phyloP scores from a whole-genome alignment of 2,888 invertebrate species.

The Papilio demoleus region DNA sequence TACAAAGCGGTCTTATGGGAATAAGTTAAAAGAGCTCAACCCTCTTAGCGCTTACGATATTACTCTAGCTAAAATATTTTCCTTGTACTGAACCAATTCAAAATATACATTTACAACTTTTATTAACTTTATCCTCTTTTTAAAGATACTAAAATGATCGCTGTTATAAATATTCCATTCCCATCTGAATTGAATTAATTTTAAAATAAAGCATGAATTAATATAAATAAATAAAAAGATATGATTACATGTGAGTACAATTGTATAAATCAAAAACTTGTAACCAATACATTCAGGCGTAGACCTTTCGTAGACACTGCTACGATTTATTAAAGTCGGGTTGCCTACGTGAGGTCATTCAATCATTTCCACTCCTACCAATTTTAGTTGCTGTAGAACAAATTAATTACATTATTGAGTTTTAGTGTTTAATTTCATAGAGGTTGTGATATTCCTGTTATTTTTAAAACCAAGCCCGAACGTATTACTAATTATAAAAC shows the following conservation, averaged over 20 bases:
- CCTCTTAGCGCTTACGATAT: slow-evolving; percentile 37
- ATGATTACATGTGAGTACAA: background rate
- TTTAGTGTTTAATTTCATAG: background rate
- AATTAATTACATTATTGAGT: background rate
- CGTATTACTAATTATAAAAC: too few species aligned
- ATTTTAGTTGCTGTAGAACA: background rate
- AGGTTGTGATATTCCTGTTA: slow-evolving; percentile 45
- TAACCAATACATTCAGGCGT: slow-evolving; percentile 8
- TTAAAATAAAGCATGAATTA: background rate
- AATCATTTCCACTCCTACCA: slow-evolving; percentile 4
- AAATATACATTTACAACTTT: slow-evolving; percentile 25
- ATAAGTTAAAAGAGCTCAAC: slow-evolving; percentile 37
- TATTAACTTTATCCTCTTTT: slow-evolving; percentile 5
- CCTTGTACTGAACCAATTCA: slow-evolving; percentile 2
- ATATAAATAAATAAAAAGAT: too few species aligned
- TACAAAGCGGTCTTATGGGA: slow-evolving; percentile 37
- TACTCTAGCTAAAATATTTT: slow-evolving; percentile 32
- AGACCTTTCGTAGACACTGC: slow-evolving; percentile 17
- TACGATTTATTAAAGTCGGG: slow-evolving; percentile 17
- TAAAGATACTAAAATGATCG: background rate
- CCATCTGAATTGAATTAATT: background rate
- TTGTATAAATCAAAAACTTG: background rate
- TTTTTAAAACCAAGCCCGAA: too few species aligned
- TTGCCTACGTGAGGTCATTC: slow-evolving; percentile 11
- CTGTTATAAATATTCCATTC: background rate